Evolutionary conservation across 2,113 vertebrate species (phyloP).

Genomic region (Urocitellus parryii): DNA sequence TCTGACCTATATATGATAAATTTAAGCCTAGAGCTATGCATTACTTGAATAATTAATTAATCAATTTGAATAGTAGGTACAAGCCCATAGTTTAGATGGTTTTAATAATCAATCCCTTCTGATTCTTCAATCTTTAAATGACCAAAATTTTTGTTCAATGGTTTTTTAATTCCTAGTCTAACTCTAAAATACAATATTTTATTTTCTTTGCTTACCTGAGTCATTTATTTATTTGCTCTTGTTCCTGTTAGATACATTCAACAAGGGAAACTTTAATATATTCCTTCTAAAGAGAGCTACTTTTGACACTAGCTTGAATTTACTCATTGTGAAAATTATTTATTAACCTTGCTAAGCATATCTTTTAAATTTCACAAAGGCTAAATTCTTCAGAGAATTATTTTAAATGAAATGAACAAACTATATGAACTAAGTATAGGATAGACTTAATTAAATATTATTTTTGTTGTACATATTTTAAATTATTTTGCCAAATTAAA

Average conservation of each 20-base stretch:
- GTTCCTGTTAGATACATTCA: not conserved
- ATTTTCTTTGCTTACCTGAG: not conserved
- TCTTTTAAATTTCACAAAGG: constrained; percentile 54
- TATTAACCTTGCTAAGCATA: constrained; percentile 31
- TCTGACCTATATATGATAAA: not conserved
- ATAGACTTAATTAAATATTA: constrained; percentile 20
- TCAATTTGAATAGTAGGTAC: not conserved
- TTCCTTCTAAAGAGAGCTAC: not conserved
- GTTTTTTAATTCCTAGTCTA: not conserved
- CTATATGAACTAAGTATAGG: constrained; percentile 52
- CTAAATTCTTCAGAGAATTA: constrained; percentile 33
- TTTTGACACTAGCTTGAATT: not conserved
- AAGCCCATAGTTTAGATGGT: not conserved
- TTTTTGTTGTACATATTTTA: constrained; percentile 49
- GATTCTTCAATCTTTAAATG: constrained; percentile 3
- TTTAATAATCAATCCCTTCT: not conserved
- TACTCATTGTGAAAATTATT: constrained; percentile 26
- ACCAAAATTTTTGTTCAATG: not conserved
- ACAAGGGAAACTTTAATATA: not conserved
- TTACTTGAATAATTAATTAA: constrained; percentile 12
- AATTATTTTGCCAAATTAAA: constrained; percentile 56
- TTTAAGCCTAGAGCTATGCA: not conserved
- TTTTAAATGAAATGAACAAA: constrained; percentile 52
- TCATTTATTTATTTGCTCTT: not conserved
- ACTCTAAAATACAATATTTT: not conserved